phyloP scores from a whole-genome alignment of 2,113 vertebrate genomes.

The Catharus minimus region DNA sequence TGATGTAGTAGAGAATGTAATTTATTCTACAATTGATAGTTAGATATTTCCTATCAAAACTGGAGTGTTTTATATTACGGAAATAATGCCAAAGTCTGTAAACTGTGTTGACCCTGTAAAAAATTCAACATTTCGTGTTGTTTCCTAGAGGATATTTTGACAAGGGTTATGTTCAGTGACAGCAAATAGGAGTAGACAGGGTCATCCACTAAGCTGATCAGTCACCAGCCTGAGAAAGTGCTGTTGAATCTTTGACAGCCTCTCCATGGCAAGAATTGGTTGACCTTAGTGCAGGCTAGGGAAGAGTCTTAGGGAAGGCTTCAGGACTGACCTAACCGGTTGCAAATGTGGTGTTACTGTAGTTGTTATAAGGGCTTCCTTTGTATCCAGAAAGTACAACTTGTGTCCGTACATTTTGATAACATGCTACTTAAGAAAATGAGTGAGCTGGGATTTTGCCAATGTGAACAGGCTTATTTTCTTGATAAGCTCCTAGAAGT shows the following conservation, averaged over 20 bases:
- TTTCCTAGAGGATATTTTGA: neutral
- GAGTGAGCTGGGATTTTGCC: constrained; percentile 22
- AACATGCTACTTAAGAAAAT: neutral
- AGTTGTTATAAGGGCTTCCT: neutral
- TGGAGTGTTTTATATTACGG: neutral
- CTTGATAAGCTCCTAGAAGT: constrained; percentile 30
- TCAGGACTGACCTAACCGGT: neutral
- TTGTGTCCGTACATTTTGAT: neutral
- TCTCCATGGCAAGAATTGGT: neutral
- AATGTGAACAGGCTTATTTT: constrained; percentile 8
- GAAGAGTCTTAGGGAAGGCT: neutral
- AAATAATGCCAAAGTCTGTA: neutral
- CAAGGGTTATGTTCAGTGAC: neutral
- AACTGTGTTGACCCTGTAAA: neutral
- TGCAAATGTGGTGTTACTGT: neutral
- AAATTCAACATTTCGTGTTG: neutral
- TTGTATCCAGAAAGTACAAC: constrained; percentile 29
- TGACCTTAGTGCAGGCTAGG: neutral
- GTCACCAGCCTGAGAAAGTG: neutral
- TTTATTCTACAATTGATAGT: neutral
- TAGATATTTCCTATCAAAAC: neutral
- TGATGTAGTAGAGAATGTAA: neutral
- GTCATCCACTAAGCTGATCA: neutral
- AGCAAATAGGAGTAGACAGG: neutral
- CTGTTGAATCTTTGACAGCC: neutral